phyloP scores from a whole-genome alignment of 2,113 vertebrate genomes.

The Merops nubicus region DNA sequence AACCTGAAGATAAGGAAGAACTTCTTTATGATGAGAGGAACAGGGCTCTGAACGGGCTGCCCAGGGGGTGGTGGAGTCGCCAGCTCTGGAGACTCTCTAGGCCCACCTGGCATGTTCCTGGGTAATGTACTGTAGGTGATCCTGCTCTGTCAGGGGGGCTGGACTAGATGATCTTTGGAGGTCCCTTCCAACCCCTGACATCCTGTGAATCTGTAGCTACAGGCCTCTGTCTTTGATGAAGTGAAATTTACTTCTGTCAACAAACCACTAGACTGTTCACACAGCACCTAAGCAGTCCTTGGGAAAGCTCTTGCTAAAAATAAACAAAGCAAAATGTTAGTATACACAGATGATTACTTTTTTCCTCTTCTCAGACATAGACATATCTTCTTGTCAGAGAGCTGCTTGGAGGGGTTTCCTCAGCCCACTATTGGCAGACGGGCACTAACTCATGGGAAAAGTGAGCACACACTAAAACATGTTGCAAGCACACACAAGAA shows the following conservation, averaged over 20 bases:
- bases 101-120: too few species aligned
- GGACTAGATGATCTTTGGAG: too few species aligned
- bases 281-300: conserved; percentile 1
- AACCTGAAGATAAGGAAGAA: too few species aligned
- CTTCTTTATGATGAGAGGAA: too few species aligned
- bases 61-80: too few species aligned
- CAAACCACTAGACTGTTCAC: neutral
- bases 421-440: neutral
- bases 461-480: rapidly evolving
- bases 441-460: neutral
- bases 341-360: neutral
- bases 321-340: conserved; percentile 14
- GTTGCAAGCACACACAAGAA: neutral
- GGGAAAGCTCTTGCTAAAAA: conserved; percentile 46
- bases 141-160: too few species aligned
- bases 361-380: neutral
- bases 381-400: neutral
- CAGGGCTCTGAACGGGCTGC: too few species aligned
- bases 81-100: too few species aligned
- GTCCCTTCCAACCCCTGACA: too few species aligned
- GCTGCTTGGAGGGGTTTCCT: neutral
- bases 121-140: too few species aligned
- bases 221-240: neutral
- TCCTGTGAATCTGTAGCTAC: too few species aligned
- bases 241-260: neutral